Base-by-base conservation (phyloP, 2,797 vertebrate genomes). In the Trachurus trachurus region DNA sequence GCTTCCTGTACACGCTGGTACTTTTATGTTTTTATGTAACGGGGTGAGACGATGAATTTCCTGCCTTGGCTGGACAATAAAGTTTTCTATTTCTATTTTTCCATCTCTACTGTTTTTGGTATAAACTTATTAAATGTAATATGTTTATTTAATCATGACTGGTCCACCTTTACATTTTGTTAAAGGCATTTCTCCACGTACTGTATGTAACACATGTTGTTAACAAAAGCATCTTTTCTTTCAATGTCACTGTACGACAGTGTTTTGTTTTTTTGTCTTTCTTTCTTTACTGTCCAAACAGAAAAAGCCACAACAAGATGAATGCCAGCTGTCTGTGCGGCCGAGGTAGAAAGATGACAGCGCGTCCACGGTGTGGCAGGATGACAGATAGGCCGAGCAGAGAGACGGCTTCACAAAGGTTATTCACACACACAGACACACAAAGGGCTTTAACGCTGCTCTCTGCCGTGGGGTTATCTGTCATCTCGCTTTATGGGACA, bases 401-500 rank as follows among this genome's bases (percentile, higher is more conserved):
- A 75, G 61, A 40, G 63, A 85, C 5, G 88, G 77, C 86, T 84
- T 82, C 77, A 84, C 80, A 88, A 87, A 92, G 87, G 91, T 92
- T 88, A 83, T 81, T 90, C 88, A 89, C 76, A 88, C 77, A 13
- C 70, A 75, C 82, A 82, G 63, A 63, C 80, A 76, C 83, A 90
- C 85, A 87, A 79, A 80, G 49, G 81, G 62, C 74, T 82, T 76
- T 74, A 87, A 79, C 63, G 68, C 74, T 72, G 81, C 62, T 86
- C 83, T 84, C 68, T 77, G 71, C 84, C 66, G 76, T 12, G 67
- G 68, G 88, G 90, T 86, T 88, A 90, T 92, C 88, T 89, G 82
- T 91, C 91, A 90, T 89, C 85, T 87, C 57, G 87, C 85, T 88
- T 86, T 88, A 91, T 67, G 67, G 67, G 81, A 90, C 83, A 90